Conservation (phyloP, 2,113 vertebrate genomes). For the Gorsachius goisagi region DNA sequence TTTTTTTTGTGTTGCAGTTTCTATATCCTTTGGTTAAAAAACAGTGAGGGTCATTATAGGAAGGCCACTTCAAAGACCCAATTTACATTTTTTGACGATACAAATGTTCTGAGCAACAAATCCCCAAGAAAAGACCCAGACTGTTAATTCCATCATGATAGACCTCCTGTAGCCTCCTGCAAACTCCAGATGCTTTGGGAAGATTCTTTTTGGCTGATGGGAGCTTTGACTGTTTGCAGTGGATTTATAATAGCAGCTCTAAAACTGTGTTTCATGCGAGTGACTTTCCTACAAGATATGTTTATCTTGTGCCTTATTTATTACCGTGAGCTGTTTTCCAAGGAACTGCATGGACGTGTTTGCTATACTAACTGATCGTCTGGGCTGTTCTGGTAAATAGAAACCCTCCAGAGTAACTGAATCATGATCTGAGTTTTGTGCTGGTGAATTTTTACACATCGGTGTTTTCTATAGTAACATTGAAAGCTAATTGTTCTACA, state of each 20-base stretch:
- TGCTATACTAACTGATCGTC: neutral
- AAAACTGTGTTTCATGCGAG: neutral
- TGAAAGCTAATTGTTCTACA: neutral
- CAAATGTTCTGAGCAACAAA: neutral
- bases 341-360: neutral
- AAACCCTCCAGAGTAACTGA: neutral
- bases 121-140: neutral
- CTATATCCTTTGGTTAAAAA: constrained; percentile 5
- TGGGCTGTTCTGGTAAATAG: neutral
- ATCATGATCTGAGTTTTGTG: neutral
- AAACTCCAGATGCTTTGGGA: neutral
- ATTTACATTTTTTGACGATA: neutral
- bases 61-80: neutral
- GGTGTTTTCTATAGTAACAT: neutral
- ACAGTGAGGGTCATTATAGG: neutral
- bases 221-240: neutral
- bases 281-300: neutral
- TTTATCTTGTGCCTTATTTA: neutral
- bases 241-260: neutral
- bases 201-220: neutral
- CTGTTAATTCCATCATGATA: constrained; percentile 1
- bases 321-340: neutral
- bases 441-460: neutral
- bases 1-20: constrained; percentile 8
- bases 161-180: neutral